Conservation (phyloP, 2,888 invertebrate species). For the Yponomeuta plumbellus region DNA sequence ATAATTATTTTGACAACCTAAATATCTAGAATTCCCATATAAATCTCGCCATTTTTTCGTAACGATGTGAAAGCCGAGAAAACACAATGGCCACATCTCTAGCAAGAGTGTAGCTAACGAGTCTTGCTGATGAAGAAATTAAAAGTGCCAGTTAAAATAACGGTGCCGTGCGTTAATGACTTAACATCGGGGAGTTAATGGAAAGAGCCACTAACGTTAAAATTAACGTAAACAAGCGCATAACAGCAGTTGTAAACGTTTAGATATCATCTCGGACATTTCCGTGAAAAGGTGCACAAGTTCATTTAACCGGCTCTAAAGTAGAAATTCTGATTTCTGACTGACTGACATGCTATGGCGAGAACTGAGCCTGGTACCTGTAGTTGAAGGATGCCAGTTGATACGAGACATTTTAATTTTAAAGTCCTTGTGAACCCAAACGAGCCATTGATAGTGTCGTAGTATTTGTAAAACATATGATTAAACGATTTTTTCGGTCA, state of each 20-base stretch:
- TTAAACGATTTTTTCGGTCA: too few relatives aligned
- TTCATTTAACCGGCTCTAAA: background rate
- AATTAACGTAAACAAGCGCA: background rate
- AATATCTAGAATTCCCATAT: background rate
- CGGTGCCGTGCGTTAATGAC: background rate
- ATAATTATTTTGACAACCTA: too few relatives aligned
- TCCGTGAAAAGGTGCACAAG: background rate
- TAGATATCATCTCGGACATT: conserved; percentile 3
- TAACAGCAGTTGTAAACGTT: background rate
- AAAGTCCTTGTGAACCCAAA: too few relatives aligned
- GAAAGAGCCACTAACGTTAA: conserved; percentile 7
- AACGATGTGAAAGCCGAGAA: background rate
- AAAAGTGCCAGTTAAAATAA: conserved; percentile 7
- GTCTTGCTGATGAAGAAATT: conserved; percentile 13
- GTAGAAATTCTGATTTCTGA: too few relatives aligned
- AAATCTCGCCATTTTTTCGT: background rate
- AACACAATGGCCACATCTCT: background rate
- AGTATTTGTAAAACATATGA: too few relatives aligned
- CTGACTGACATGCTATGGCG: too few relatives aligned
- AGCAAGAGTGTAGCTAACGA: background rate
- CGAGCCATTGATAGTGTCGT: too few relatives aligned
- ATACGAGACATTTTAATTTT: too few relatives aligned
- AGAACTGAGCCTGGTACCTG: too few relatives aligned
- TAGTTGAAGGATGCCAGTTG: too few relatives aligned
- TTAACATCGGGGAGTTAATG: conserved; percentile 8